A percentile compares a stretch with the other conserved stretches of the same genome.
phyloP scores from a whole-genome alignment of 2,888 invertebrate species.

The Eretmocerus hayati region DNA sequence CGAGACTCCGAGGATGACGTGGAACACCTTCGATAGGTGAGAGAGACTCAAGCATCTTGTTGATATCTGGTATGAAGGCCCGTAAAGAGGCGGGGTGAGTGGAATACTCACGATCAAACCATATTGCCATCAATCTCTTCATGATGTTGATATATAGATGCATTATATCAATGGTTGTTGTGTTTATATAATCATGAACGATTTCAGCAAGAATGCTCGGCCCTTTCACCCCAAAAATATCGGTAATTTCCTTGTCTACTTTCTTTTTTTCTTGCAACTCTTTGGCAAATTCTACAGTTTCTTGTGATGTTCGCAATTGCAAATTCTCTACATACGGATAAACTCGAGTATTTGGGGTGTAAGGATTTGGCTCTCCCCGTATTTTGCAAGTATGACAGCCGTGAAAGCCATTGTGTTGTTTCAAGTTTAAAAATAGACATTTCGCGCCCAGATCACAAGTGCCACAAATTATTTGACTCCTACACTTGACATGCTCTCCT shows the following conservation, averaged over 20 bases:
- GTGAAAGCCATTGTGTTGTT: slow-evolving; percentile 8
- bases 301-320: slow-evolving; percentile 7
- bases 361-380: background rate
- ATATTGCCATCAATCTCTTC: slow-evolving; percentile 16
- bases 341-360: background rate
- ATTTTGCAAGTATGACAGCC: slow-evolving; percentile 12
- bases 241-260: no score
- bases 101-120: slow-evolving; percentile 12
- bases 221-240: slow-evolving; percentile 19
- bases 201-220: slow-evolving; percentile 13
- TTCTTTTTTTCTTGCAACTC: background rate
- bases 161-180: slow-evolving; percentile 21
- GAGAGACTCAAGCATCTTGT: slow-evolving; percentile 14
- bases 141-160: slow-evolving; percentile 22
- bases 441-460: slow-evolving; percentile 20
- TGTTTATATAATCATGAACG: slow-evolving; percentile 16
- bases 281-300: slow-evolving; percentile 1
- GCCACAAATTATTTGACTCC: no score
- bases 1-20: slow-evolving; percentile 20
- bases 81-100: background rate
- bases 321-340: slow-evolving; percentile 7
- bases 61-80: slow-evolving; percentile 9
- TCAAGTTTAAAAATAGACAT: slow-evolving; percentile 12
- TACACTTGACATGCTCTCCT: background rate
- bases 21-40: slow-evolving; percentile 10